Conservation (phyloP, 2,888 invertebrate species). For the Andrena camellia region DNA sequence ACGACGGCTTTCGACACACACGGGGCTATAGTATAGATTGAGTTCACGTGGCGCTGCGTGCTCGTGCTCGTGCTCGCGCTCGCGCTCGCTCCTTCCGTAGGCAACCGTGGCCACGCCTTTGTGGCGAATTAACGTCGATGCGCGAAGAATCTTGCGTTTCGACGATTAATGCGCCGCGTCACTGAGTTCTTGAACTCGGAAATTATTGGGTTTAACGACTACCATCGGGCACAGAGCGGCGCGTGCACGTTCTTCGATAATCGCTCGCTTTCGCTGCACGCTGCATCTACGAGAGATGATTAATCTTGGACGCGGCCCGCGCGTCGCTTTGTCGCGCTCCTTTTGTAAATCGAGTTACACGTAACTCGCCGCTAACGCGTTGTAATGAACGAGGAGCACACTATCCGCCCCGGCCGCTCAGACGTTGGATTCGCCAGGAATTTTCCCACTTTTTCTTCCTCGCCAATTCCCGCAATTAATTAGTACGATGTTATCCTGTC, state of each 20-base stretch:
- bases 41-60: not conserved
- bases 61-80: not conserved
- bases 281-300: conserved; percentile 12
- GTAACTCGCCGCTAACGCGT: conserved; percentile 27
- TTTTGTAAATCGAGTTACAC: conserved; percentile 31
- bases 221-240: not conserved
- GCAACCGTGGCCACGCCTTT: conserved; percentile 30
- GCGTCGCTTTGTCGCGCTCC: conserved; percentile 38
- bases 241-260: conserved; percentile 1
- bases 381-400: not conserved
- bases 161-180: conserved; percentile 39
- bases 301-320: conserved; percentile 16
- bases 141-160: conserved; percentile 30
- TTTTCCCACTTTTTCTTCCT: conserved; percentile 1
- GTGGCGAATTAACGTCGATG: conserved; percentile 22
- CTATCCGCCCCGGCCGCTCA: not conserved
- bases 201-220: conserved; percentile 35
- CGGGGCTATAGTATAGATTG: not conserved
- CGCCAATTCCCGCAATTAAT: conserved; percentile 16
- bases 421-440: conserved; percentile 1
- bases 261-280: conserved; percentile 9
- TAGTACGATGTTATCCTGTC: conserved; percentile 21
- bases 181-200: conserved; percentile 38
- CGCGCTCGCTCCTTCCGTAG: not conserved
- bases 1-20: not conserved